phyloP scores from a whole-genome alignment of 30 jellyfish, hydroid and myxozoan species.

The Mastigias papua region DNA sequence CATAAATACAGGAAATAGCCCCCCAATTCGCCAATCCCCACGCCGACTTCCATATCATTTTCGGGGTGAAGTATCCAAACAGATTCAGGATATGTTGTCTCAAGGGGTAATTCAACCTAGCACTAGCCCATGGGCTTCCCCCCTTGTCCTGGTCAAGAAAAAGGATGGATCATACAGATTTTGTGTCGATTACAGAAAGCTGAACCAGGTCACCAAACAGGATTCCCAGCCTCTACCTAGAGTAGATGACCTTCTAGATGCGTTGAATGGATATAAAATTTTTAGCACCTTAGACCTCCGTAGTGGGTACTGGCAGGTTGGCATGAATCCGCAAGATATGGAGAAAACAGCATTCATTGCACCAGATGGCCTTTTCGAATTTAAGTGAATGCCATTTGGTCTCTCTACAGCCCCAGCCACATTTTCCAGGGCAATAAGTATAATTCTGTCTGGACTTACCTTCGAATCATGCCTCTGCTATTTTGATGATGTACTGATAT shows the following conservation, averaged over 20 bases:
- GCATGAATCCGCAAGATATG: slow-evolving; percentile 22
- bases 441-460: slow-evolving; percentile 23
- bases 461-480: slow-evolving; percentile 18
- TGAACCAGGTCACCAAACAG: slow-evolving; percentile 49
- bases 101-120: slow-evolving; percentile 35
- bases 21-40: slow-evolving; percentile 24
- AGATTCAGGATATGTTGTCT: slow-evolving; percentile 20
- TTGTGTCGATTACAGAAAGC: slow-evolving; percentile 45
- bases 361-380: slow-evolving; percentile 43
- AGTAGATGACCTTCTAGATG: slow-evolving; percentile 31
- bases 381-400: slow-evolving; percentile 43
- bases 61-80: neutral
- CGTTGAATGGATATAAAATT: neutral
- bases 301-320: slow-evolving; percentile 57
- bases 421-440: slow-evolving; percentile 25
- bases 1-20: slow-evolving; percentile 4
- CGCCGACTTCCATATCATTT: slow-evolving; percentile 16
- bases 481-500: slow-evolving; percentile 26
- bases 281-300: slow-evolving; percentile 63
- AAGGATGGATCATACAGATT: slow-evolving; percentile 51
- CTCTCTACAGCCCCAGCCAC: slow-evolving; percentile 33
- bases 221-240: slow-evolving; percentile 72
- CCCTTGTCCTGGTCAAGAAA: slow-evolving; percentile 29
- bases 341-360: slow-evolving; percentile 54
- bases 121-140: slow-evolving; percentile 47